Percentiles rank a stretch among this genome's conserved stretches.
Conservation (phyloP, 2,888 invertebrate genomes). For the Athalia circularis region DNA sequence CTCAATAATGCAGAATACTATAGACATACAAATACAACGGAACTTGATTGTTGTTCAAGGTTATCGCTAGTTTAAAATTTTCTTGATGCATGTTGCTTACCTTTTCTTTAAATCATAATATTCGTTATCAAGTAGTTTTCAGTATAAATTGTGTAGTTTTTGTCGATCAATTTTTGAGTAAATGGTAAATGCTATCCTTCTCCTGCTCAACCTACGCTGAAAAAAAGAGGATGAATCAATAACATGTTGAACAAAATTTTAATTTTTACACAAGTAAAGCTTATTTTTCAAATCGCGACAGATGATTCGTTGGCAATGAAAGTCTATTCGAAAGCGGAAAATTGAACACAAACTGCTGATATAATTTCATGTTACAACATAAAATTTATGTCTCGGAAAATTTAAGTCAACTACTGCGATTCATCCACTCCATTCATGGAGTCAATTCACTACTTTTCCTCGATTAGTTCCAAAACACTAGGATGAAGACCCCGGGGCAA, state of each 20-base stretch:
- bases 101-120: constrained; percentile 50
- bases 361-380: neutral
- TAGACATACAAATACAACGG: constrained; percentile 72
- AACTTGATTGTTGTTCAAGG: constrained; percentile 67
- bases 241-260: neutral
- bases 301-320: neutral
- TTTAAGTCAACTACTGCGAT: constrained; percentile 17
- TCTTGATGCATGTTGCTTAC: constrained; percentile 58
- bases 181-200: constrained; percentile 66
- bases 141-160: constrained; percentile 47
- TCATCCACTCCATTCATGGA: constrained; percentile 19
- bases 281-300: no score
- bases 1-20: constrained; percentile 70
- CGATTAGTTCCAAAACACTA: constrained; percentile 7
- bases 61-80: constrained; percentile 65
- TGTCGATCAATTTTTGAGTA: constrained; percentile 54
- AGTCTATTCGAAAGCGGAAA: neutral
- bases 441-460: neutral
- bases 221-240: constrained; percentile 55
- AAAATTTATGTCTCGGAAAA: neutral
- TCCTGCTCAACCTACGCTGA: constrained; percentile 69
- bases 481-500: neutral
- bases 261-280: no score
- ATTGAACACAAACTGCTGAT: neutral
- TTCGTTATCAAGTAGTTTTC: constrained; percentile 36